Evolutionary conservation across 2,888 invertebrate species (phyloP).

Genomic region (Scaptomyza cyrtandrae): DNA sequence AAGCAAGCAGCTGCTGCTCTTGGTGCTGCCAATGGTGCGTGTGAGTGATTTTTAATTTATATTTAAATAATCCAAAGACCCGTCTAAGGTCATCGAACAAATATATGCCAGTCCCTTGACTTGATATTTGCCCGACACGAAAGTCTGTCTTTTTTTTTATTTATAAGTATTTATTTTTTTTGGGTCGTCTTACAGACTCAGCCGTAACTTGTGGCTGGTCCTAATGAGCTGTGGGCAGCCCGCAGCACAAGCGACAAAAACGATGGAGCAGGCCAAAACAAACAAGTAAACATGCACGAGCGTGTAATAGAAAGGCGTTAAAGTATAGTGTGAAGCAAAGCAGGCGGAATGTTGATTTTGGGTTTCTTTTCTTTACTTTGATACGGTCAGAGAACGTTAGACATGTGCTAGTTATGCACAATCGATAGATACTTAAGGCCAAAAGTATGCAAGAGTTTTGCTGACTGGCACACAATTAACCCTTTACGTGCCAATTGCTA

Average conservation of each 20-base stretch:
- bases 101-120: slow-evolving; percentile 17
- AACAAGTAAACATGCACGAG: slow-evolving; percentile 52
- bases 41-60: slow-evolving; percentile 69
- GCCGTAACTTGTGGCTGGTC: slow-evolving; percentile 8
- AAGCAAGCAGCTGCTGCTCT: slow-evolving; percentile 26
- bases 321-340: slow-evolving; percentile 58
- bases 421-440: slow-evolving; percentile 58
- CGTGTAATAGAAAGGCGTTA: slow-evolving; percentile 52
- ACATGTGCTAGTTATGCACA: slow-evolving; percentile 69
- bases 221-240: slow-evolving; percentile 50
- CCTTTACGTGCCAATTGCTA: slow-evolving; percentile 76
- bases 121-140: slow-evolving; percentile 24
- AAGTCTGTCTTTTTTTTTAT: slow-evolving; percentile 11
- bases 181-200: neutral
- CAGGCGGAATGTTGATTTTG: slow-evolving; percentile 2
- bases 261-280: slow-evolving; percentile 36
- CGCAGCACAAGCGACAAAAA: slow-evolving; percentile 43
- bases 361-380: neutral
- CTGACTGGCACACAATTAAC: slow-evolving; percentile 73
- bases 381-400: slow-evolving; percentile 19
- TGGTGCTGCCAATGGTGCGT: slow-evolving; percentile 55
- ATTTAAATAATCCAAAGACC: slow-evolving; percentile 42
- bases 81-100: slow-evolving; percentile 19
- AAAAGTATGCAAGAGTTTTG: slow-evolving; percentile 43
- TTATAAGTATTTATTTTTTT: slow-evolving; percentile 8